Percentiles rank a stretch among this genome's conserved stretches.
phyloP scores from a whole-genome alignment of 2,797 vertebrate genomes.

The Picus viridis region DNA sequence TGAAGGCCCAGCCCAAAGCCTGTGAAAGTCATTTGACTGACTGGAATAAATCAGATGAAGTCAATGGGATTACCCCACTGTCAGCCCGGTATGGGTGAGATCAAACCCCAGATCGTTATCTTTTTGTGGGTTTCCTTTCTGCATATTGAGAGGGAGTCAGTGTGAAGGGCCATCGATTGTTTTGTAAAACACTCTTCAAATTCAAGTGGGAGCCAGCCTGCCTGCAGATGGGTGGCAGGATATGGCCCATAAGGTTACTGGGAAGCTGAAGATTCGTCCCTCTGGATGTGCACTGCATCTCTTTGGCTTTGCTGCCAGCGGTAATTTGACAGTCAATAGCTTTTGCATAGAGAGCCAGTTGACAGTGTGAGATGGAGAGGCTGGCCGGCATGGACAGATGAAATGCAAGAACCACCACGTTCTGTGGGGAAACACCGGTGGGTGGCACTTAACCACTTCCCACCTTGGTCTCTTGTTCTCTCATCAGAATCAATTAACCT shows the following conservation, averaged over 20 bases:
- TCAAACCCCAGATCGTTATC: slow-evolving; percentile 57
- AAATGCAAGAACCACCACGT: background rate
- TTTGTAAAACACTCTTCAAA: slow-evolving; percentile 30
- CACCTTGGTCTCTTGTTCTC: background rate
- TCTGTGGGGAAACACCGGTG: background rate
- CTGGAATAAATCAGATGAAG: slow-evolving; percentile 18
- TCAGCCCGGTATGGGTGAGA: background rate
- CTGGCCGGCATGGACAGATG: background rate
- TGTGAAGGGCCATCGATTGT: slow-evolving; percentile 28
- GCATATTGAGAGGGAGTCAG: background rate
- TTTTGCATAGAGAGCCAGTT: background rate
- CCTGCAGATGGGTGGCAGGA: slow-evolving; percentile 15
- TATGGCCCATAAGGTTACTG: slow-evolving; percentile 36
- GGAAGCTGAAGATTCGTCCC: background rate
- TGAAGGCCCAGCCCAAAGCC: slow-evolving; percentile 40
- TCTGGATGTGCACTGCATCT: background rate
- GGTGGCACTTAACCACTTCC: background rate
- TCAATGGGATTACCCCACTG: slow-evolving; percentile 27
- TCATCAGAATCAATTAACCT: background rate
- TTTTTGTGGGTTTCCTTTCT: slow-evolving; percentile 54
- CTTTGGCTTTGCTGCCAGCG: background rate
- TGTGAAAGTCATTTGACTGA: slow-evolving; percentile 38
- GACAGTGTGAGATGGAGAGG: background rate
- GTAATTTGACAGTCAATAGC: background rate
- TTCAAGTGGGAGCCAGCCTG: background rate